Evolutionary conservation across 2,888 invertebrate species (phyloP), one percentile per base, ranked within the genome.

Genomic region (Synanthedon andrenaeformis): DNA sequence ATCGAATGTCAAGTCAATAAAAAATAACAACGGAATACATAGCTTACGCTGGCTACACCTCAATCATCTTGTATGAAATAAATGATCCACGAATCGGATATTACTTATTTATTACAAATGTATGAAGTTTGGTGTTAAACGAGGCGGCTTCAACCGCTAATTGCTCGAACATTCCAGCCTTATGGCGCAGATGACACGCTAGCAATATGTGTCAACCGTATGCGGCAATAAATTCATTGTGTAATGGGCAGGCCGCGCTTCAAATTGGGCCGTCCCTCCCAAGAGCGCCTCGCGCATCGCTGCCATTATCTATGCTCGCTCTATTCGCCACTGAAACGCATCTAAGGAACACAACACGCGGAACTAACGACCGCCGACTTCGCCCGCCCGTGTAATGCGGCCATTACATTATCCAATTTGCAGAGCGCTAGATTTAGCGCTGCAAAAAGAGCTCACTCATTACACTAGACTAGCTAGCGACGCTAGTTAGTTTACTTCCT

Each of bases 181-280:
- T 60, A 59, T 58, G 61, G 63, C 73, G 67, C 70, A 67, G 69
- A 74, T 72, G 74, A 76, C 77, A 77, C 82, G 79, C 82, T 81
- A 76, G 73, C 76, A 70, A 78, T 79, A 79, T 79, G 67, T 82
- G 81, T 78, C 82, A 77, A 72, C 67, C 67, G 76, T 70, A 79
- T 78, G 75, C 75, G 79, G 75, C 76, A 72, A 81, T 85, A 85
- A 85, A 85, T 83, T 83, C 79, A 84, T 84, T 82, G 82, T 82
- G 79, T 83, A 84, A 84, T 79, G 75, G 78, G 52, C 71, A 73
- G 72, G 70, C 72, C 71, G 71, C 75, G 76, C 70, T 76, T 74
- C 72, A 75, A 85, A 82, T 82, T 82, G 77, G 85, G 80, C 76
- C 83, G 80, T 75, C 76, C 76, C 85, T 82, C 82, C 84, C 83